phyloP scores from a whole-genome alignment of 1,140 invertebrate genomes.

The Andrena cerasifolii region DNA sequence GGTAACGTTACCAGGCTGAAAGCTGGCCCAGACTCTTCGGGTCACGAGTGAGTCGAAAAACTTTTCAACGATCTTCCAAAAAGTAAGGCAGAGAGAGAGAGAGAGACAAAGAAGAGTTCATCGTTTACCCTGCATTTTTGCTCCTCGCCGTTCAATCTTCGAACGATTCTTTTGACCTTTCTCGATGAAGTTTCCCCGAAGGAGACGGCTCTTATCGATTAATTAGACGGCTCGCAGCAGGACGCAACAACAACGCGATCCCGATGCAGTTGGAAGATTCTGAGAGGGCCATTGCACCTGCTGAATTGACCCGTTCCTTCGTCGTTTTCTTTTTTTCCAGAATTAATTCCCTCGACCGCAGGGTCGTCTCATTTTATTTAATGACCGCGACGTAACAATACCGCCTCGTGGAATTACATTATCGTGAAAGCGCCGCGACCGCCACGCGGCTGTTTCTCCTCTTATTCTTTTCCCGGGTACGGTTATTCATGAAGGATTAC shows the following conservation, averaged over 20 bases:
- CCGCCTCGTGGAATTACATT: background rate
- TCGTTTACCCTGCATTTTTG: too few species aligned
- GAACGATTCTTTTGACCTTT: background rate
- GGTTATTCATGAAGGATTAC: conserved; percentile 26
- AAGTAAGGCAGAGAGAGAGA: conserved; percentile 11
- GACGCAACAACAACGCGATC: background rate
- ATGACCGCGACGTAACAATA: background rate
- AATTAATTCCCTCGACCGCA: background rate
- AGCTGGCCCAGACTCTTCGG: background rate
- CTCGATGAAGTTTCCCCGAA: background rate
- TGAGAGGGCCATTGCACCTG: background rate
- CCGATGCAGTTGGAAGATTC: background rate
- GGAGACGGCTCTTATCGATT: conserved; percentile 16
- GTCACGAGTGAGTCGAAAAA: conserved; percentile 27
- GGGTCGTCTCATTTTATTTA: background rate
- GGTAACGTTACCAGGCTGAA: conserved; percentile 24
- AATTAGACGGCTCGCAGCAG: conserved; percentile 18
- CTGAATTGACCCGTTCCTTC: background rate
- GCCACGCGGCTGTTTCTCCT: too few species aligned
- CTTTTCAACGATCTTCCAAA: conserved; percentile 6
- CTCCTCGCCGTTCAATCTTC: background rate
- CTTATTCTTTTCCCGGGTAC: background rate
- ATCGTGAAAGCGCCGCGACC: background rate
- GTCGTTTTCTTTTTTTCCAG: background rate
- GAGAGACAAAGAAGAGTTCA: background rate